phyloP scores from a whole-genome alignment of 2,113 vertebrate genomes.

The Mormoops blainvillei region DNA sequence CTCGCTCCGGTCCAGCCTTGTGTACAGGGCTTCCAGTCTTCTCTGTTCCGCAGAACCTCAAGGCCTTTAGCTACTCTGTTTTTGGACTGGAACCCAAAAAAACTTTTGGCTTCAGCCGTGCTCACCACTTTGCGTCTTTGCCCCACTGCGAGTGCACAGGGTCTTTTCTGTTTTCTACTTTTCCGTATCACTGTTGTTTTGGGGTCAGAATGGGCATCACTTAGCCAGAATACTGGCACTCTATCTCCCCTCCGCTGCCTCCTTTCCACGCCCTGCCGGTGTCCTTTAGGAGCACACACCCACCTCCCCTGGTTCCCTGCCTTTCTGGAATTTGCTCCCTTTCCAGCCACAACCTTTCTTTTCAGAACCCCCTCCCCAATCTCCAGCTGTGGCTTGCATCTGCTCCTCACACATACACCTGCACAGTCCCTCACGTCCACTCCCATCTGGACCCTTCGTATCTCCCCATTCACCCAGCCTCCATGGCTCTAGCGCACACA shows the following conservation, averaged over 20 bases:
- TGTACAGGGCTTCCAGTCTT: not conserved
- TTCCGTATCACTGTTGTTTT: not conserved
- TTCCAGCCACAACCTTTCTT: not conserved
- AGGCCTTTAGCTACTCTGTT: not conserved
- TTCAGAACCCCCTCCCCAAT: not conserved
- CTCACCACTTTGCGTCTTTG: not conserved
- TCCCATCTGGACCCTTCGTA: not conserved
- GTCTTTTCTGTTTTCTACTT: not conserved
- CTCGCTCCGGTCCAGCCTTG: not conserved
- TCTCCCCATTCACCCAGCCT: not conserved
- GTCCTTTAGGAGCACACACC: not conserved
- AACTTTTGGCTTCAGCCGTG: not conserved
- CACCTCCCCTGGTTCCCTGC: accelerated
- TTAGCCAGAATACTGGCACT: not conserved
- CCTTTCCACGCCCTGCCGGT: not conserved
- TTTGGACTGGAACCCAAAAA: not conserved
- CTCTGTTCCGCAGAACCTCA: not conserved
- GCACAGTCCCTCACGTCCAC: accelerated
- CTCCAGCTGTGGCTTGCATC: not conserved
- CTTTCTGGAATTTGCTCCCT: not conserved
- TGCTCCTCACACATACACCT: not conserved
- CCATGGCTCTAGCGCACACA: not conserved
- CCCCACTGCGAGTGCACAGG: not conserved
- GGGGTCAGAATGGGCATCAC: not conserved
- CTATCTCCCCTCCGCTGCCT: no score